phyloP scores from a whole-genome alignment of 2,113 vertebrate genomes.

The Connochaetes taurinus region DNA sequence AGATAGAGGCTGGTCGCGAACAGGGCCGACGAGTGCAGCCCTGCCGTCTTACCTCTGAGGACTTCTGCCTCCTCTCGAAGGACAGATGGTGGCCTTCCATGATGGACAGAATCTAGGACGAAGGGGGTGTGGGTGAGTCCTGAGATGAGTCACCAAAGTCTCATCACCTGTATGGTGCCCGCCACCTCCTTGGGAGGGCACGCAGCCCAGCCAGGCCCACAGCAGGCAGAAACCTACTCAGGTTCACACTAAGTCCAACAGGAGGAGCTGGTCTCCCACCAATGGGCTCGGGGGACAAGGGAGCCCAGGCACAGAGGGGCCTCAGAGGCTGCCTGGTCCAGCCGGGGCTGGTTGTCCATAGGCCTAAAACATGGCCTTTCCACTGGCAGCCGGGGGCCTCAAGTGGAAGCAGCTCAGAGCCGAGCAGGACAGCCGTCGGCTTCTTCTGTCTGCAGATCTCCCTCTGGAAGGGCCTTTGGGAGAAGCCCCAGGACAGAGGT shows the following conservation, averaged over 20 bases:
- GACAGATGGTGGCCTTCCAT: slow-evolving; percentile 82
- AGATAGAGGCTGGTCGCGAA: background rate
- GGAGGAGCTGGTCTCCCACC: background rate
- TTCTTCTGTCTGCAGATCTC: background rate
- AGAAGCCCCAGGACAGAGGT: background rate
- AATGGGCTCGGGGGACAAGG: background rate
- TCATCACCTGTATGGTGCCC: accelerated
- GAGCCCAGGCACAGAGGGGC: background rate
- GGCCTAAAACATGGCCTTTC: background rate
- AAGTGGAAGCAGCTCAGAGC: background rate
- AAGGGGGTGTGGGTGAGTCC: background rate
- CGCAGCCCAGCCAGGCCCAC: accelerated
- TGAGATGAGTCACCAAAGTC: background rate
- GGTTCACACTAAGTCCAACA: accelerated
- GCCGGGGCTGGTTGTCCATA: background rate
- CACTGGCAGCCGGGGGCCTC: background rate
- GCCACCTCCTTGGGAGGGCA: accelerated
- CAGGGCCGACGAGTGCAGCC: accelerated
- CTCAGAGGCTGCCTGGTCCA: background rate
- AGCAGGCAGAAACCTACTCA: accelerated
- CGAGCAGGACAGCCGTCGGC: background rate
- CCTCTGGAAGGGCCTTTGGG: background rate
- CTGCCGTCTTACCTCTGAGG: slow-evolving; percentile 78
- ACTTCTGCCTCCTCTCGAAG: slow-evolving; percentile 76
- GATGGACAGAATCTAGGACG: slow-evolving; percentile 86